Conservation (phyloP, 2,888 invertebrate species). For the Spicauda simplicius region DNA sequence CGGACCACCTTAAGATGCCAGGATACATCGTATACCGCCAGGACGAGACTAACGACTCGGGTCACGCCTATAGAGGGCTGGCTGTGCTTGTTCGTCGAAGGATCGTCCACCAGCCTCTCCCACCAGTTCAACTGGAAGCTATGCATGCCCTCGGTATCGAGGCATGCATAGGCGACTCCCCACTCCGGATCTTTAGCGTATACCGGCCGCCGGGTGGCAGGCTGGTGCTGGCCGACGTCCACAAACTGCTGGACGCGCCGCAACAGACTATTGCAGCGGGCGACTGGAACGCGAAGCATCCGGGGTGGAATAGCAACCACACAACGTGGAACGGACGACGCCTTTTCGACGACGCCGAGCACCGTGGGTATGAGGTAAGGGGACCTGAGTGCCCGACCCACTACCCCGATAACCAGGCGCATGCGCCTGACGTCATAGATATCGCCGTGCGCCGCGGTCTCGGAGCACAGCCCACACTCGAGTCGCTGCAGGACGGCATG, state of each 20-base stretch:
- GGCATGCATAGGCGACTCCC: not conserved
- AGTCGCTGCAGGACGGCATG: too few species aligned
- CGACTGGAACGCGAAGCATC: slow-evolving; percentile 38
- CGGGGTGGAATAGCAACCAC: slow-evolving; percentile 33
- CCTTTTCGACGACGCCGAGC: slow-evolving; percentile 34
- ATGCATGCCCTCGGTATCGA: slow-evolving; percentile 36
- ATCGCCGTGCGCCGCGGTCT: too few species aligned
- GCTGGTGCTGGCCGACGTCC: slow-evolving; percentile 4
- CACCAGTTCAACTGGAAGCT: not conserved
- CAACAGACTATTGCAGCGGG: slow-evolving; percentile 6
- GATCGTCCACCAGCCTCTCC: slow-evolving; percentile 36
- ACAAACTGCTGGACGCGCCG: not conserved
- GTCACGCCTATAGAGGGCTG: slow-evolving; percentile 20
- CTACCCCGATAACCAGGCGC: too few species aligned
- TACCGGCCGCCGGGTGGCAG: slow-evolving; percentile 32
- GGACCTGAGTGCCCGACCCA: too few species aligned
- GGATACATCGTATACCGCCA: slow-evolving; percentile 21
- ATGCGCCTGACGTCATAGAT: too few species aligned
- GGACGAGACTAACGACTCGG: slow-evolving; percentile 5
- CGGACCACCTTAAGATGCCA: slow-evolving; percentile 7
- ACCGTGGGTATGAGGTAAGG: too few species aligned
- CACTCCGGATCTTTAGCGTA: slow-evolving; percentile 23
- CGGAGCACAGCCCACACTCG: too few species aligned
- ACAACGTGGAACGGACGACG: slow-evolving; percentile 3
- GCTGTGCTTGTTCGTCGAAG: slow-evolving; percentile 29